phyloP scores from a whole-genome alignment of 2,113 vertebrate genomes.

The Lepus americanus region DNA sequence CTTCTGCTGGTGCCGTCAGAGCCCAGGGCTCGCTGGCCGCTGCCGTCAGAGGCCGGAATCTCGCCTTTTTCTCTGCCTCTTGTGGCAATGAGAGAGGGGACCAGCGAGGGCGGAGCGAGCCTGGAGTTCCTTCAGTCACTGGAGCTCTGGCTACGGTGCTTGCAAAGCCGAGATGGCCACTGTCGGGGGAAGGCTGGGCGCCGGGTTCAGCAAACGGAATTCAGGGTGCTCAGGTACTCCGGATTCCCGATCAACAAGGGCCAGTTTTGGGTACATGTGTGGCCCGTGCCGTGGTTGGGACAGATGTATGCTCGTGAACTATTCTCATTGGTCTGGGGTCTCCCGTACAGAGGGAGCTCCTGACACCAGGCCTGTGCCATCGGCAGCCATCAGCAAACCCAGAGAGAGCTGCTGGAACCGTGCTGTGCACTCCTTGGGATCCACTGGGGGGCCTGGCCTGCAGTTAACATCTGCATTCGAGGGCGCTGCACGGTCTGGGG shows the following conservation, averaged over 20 bases:
- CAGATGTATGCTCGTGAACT: background rate
- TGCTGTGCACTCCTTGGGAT: background rate
- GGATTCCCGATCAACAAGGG: background rate
- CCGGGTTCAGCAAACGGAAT: background rate
- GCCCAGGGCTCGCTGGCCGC: background rate
- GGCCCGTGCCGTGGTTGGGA: background rate
- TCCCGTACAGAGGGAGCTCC: background rate
- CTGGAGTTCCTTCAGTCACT: background rate
- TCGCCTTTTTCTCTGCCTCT: background rate
- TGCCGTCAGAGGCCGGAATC: background rate
- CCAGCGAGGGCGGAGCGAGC: background rate
- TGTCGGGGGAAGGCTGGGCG: too few species aligned
- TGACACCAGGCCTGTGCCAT: background rate
- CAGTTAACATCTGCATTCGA: background rate
- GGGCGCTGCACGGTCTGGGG: too few species aligned
- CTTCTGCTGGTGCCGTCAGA: background rate
- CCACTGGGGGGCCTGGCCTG: background rate
- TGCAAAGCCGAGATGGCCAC: background rate
- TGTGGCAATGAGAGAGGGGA: background rate
- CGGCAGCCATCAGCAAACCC: background rate
- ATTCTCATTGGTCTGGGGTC: background rate
- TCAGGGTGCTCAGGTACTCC: background rate
- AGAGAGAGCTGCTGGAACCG: background rate
- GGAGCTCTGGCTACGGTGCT: rapidly evolving
- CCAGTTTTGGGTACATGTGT: background rate